A percentile compares a stretch with the other conserved stretches of the same genome.
These are phyloP conservation scores for Enteromius treurensis DNA, from an alignment of 2,797 vertebrate genomes.

Conservation along the genomic window DNA sequence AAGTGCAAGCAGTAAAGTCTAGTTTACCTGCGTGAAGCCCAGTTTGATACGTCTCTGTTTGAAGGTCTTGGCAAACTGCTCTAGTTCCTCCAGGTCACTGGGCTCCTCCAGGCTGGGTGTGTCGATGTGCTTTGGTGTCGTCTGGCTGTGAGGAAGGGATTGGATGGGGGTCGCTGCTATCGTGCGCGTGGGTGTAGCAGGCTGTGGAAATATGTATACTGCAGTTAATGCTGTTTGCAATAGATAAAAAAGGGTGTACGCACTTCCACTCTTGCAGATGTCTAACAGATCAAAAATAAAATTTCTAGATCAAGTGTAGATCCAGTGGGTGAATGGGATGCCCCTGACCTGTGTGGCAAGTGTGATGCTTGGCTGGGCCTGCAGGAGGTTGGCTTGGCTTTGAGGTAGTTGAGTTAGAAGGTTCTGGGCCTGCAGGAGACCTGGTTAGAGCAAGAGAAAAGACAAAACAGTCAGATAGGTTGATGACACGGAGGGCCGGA, in stretches of 20 bases:
- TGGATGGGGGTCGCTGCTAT: constrained; percentile 94
- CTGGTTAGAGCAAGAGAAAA: constrained; percentile 66
- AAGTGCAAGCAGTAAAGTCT: neutral
- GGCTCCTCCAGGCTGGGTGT: constrained; percentile 97
- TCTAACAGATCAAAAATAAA: neutral
- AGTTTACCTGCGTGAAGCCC: constrained; percentile 95
- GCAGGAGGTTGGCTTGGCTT: constrained; percentile 99
- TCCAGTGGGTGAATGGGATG: neutral
- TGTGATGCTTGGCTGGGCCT: constrained; percentile 96
- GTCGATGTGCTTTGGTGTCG: constrained; percentile 96
- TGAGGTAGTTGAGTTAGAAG: constrained; percentile 99
- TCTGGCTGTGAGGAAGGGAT: constrained; percentile 93
- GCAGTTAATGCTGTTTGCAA: no score
- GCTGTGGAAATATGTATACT: constrained; percentile 72
- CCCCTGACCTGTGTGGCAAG: constrained; percentile 93
- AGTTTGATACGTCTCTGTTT: constrained; percentile 99
- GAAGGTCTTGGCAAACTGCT: constrained; percentile 99
- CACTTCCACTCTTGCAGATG: neutral
- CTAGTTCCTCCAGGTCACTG: constrained; percentile 98
- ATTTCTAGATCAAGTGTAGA: neutral
- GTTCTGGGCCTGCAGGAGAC: constrained; percentile 96
- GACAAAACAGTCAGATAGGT: neutral
- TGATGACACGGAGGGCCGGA: neutral
- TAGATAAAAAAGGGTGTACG: neutral
- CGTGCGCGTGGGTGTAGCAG: constrained; percentile 97